Evolutionary conservation across 2,888 invertebrate species (phyloP).

Genomic region (Acrobasis suavella): DNA sequence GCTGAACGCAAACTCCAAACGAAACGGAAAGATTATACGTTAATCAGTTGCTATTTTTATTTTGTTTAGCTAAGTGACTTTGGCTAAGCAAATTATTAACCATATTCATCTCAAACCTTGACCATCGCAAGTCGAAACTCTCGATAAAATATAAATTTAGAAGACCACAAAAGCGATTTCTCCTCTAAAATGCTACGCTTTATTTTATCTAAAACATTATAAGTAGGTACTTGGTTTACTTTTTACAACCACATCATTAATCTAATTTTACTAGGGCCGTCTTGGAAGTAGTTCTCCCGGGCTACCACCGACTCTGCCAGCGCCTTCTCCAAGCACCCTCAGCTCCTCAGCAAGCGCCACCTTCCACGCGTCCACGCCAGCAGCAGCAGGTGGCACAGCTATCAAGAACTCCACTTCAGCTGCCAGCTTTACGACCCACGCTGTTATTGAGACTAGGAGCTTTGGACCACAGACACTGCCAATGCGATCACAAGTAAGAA

Average conservation of each 20-base stretch:
- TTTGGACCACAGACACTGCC: constrained; percentile 78
- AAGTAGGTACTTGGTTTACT: too few relatives aligned
- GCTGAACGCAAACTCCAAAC: too few relatives aligned
- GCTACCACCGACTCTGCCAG: constrained; percentile 88
- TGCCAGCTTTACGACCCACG: constrained; percentile 81
- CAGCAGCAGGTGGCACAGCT: constrained; percentile 59
- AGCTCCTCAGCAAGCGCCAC: constrained; percentile 86
- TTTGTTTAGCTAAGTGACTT: too few relatives aligned
- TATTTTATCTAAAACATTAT: too few relatives aligned
- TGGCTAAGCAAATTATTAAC: too few relatives aligned
- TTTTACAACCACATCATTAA: background rate
- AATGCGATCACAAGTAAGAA: constrained; percentile 70
- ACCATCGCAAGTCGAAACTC: too few relatives aligned
- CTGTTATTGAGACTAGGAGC: constrained; percentile 73
- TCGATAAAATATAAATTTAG: too few relatives aligned
- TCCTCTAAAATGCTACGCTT: too few relatives aligned
- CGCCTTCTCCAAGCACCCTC: constrained; percentile 85
- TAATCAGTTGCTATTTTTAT: too few relatives aligned
- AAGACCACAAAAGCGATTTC: too few relatives aligned
- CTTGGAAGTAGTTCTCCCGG: constrained; percentile 81
- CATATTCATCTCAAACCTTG: too few relatives aligned
- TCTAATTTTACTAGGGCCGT: constrained; percentile 56
- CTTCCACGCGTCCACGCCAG: constrained; percentile 73
- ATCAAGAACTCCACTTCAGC: constrained; percentile 83
- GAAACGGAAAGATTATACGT: too few relatives aligned